Percentiles rank a stretch among this genome's conserved stretches.
Evolutionary conservation across 2,113 vertebrate species (phyloP).

Genomic region (Cottus gobio): DNA sequence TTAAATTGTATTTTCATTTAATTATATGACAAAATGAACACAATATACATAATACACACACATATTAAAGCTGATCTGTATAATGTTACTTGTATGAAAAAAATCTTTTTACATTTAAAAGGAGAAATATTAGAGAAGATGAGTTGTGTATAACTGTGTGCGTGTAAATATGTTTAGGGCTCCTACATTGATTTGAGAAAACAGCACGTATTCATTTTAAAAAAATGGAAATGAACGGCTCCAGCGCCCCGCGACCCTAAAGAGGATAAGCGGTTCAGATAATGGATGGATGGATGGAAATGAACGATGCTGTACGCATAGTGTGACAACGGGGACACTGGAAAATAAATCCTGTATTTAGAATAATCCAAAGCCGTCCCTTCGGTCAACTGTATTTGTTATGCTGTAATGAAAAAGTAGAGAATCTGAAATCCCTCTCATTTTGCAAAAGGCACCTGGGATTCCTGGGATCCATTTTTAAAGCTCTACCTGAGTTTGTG

Average conservation of each 20-base stretch:
- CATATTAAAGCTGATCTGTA: neutral
- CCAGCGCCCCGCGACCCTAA: too few species aligned
- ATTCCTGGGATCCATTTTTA: conserved; percentile 26
- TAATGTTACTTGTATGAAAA: neutral
- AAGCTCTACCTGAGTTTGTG: conserved; percentile 45
- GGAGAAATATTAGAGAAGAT: neutral
- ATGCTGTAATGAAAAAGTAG: conserved; percentile 45
- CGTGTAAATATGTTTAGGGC: neutral
- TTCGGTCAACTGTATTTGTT: conserved; percentile 40
- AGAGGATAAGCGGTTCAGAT: too few species aligned
- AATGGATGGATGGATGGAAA: too few species aligned
- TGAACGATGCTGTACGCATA: conserved; percentile 13
- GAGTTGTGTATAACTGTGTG: neutral
- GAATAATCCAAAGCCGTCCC: conserved; percentile 21
- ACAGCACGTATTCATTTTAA: conserved; percentile 17
- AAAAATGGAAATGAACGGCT: conserved; percentile 46
- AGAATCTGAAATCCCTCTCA: conserved; percentile 28
- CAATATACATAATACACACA: neutral
- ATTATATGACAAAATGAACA: neutral
- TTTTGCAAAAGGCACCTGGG: conserved; percentile 28
- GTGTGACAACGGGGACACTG: conserved; percentile 12
- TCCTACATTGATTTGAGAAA: conserved; percentile 2
- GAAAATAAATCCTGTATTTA: conserved; percentile 55
- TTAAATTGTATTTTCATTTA: neutral
- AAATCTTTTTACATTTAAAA: neutral